Base-by-base conservation (phyloP, 2,888 invertebrate species). In the Drosophila paranaensis region DNA sequence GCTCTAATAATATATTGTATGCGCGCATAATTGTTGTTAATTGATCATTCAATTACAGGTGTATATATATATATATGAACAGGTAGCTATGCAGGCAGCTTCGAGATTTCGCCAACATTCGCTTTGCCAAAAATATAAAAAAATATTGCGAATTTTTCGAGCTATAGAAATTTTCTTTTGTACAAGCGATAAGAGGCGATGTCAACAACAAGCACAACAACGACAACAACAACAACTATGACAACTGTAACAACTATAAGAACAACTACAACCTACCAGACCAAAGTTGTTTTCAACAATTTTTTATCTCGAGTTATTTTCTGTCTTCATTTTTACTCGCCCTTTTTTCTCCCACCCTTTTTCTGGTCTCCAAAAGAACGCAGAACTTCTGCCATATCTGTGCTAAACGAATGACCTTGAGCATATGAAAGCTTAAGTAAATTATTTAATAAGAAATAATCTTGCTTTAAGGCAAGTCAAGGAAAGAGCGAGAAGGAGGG, bases 21-120 rank as follows among this genome's bases (percentile, higher is more conserved):
- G 11, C 9, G 8, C 39, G 6, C 14, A 51, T 61, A 60, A 70
- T 79, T 70, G 69, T 54, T 43, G 40, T 42, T 65, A 68, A 67
- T 65, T 71, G 67, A 16, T 40, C 48, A 65, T 65, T 67, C 57
- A 64, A 65, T 75, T 30, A 16, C 39, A 16, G 33, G 20, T 27
- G 37, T 35, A 20, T 25, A 25, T 4, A 20, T 20, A 20, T 20
- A 20, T 20, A 20, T 20, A 11, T 14, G 2, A 33, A 42, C 3
- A 20, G 30, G 30, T 8, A 33, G 6, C 6, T 30, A 6, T 10
- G 4, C 11, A 35, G 3, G 20, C 20, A 13, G 3, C 13, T 30
- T 6, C 2, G 11, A 50, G 30, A 50, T 50, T 50, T 53, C 51
- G 51, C 53, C 53, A 37, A 35, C 20, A 9, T 25, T 27, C 11